Base-by-base conservation (phyloP, 2,113 vertebrate genomes). In the Pampusana beccarii region DNA sequence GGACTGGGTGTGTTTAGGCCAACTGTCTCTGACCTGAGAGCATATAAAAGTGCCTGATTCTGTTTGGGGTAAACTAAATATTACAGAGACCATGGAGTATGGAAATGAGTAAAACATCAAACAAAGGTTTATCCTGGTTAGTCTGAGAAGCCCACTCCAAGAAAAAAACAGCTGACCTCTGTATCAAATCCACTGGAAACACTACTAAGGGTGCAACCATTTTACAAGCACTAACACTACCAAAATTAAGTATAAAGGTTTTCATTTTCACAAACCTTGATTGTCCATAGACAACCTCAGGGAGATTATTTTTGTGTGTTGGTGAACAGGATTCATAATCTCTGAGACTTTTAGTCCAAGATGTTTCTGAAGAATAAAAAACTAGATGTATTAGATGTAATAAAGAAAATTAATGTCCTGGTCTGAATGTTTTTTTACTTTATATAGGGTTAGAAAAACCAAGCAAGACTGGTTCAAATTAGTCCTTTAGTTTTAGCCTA, bases 401-500 rank as follows among this genome's bases (percentile, higher is more conserved):
- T 38, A 85, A 54, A 86, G n/a, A 77, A 84, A 88, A 83, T 34
- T 24, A 79, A 61, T 73, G 31, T 54, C 48, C 28, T 46, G 7
- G 17, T 88, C 40, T 86, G 11, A 18, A 4, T 70, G 16, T 40
- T 51, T 28, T 81, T 73, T 74, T 16, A 40, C 23, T 86, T 86
- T 62, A 40, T 62, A 14, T 71, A 80, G 92, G 24, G 21, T 56
- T 50, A 38, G 31, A 93, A 91, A 75, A 90, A 48, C 20, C 29
- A 77, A 29, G 20, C 36, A 83, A 93, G 42, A 81, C 29, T 86
- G 72, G 42, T 80, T 88, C 86, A 29, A 93, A 84, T 90, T 84
- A 96, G 48, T 61, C 15, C 21, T 86, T 92, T 66, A 57, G 11
- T 90, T 93, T 81, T 86, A 78, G 88, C 82, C 88, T 79, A 74